Conservation (phyloP, 2,113 vertebrate genomes). For the Setophaga kirtlandii region DNA sequence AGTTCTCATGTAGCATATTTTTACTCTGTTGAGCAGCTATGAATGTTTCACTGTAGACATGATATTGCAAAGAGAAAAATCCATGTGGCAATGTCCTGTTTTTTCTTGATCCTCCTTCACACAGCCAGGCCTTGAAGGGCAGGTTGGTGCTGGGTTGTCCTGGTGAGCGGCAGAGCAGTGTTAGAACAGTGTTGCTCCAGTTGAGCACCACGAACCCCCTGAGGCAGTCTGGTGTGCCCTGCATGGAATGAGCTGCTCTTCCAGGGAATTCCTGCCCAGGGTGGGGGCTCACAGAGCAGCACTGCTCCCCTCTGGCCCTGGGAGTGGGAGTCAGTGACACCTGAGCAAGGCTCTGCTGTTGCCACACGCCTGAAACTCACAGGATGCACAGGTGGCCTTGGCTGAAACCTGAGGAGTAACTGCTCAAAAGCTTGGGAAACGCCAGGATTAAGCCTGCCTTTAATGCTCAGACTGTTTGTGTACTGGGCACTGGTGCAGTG, state of each 20-base stretch:
- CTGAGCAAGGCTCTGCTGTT: not conserved
- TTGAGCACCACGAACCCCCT: not conserved
- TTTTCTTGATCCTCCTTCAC: not conserved
- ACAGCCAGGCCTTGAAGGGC: not conserved
- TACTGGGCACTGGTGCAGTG: too few species aligned
- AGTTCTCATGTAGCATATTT: constrained; percentile 63
- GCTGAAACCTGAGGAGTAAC: not conserved
- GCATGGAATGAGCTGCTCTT: not conserved
- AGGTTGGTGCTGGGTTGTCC: not conserved
- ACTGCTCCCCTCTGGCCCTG: not conserved
- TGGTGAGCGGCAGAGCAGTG: not conserved
- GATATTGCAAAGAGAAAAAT: constrained; percentile 16
- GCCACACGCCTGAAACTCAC: not conserved
- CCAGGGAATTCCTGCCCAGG: not conserved
- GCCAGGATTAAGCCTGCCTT: not conserved
- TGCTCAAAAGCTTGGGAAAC: not conserved
- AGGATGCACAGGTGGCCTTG: not conserved
- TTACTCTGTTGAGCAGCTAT: constrained; percentile 36
- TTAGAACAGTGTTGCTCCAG: not conserved
- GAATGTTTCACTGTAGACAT: constrained; percentile 51
- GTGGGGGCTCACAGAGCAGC: too few species aligned
- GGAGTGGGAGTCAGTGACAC: not conserved
- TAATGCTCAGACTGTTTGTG: accelerated
- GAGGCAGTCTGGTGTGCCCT: not conserved
- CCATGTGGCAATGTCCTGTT: not conserved